Evolutionary conservation across 2,113 vertebrate genomes (phyloP), one percentile per base, ranked within the genome.

Genomic region (Nibea albiflora): DNA sequence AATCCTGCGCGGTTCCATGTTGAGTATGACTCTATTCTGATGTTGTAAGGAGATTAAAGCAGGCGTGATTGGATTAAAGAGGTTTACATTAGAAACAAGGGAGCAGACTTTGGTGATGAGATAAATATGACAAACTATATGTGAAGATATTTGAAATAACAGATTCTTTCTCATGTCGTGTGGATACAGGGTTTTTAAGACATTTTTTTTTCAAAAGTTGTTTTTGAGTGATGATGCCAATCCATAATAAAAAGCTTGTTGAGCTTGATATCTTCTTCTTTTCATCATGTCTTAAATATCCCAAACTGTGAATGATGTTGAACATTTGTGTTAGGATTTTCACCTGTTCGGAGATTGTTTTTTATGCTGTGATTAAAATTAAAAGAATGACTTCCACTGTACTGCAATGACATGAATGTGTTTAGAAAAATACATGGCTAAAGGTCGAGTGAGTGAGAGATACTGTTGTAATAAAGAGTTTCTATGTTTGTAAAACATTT

Each of bases 401-500:
- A 82, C 49, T 67, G 35, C 44, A 79, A 81, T 53, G 60, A 87
- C 20, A 85, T 80, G 79, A 90, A 89, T 88, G 84, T 84, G 83
- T 86, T 81, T 53, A 66, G 74, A 60, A 69, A 62, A 62, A 66
- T 73, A 61, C 56, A 78, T 62, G 35, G 85, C 64, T 80, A 46
- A 58, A 71, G 61, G 31, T 62, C 84, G 61, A 83, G 80, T 49
- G 68, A 74, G 79, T 49, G 68, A 74, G 79, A 88, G 77, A 80
- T 74, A 20, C 46, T 77, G 85, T 91, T 90, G 76, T 90, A 93
- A 93, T 92, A 93, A 94, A 94, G 88, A 88, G 71, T 94, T 92
- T 91, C 78, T 93, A 91, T 93, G 93, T 94, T 94, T 91, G 82
- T 93, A 90, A 88, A 88, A 89, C 73, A 90, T 60, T 89, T 80